These are phyloP conservation scores for Vombatus ursinus DNA, from an alignment of 2,113 vertebrate genomes.

Conservation along the genomic window DNA sequence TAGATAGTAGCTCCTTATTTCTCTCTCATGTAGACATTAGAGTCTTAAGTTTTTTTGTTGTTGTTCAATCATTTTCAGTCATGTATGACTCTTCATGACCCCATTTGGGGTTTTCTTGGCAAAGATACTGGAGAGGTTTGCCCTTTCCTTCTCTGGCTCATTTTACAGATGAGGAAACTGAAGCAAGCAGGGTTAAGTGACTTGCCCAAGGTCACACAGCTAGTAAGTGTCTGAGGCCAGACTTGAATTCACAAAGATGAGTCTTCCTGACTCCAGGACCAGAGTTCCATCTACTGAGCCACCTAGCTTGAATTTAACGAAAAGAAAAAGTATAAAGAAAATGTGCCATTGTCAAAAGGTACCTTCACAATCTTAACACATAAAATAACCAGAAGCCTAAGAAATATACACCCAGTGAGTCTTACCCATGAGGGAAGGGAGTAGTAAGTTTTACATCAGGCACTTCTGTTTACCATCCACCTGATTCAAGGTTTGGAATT, in stretches of 20 bases:
- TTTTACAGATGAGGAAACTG: not conserved
- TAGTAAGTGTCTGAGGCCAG: not conserved
- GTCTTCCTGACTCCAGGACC: not conserved
- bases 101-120: not conserved
- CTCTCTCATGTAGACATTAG: not conserved
- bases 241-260: not conserved
- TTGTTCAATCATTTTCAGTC: not conserved
- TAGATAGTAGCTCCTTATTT: not conserved
- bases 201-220: not conserved
- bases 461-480: not conserved
- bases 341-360: not conserved
- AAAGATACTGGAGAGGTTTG: not conserved
- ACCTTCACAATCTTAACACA: not conserved
- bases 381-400: not conserved
- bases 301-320: not conserved
- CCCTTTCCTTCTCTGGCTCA: not conserved
- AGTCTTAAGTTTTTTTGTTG: not conserved
- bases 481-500: not conserved
- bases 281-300: too few relatives aligned
- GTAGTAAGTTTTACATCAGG: not conserved
- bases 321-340: not conserved
- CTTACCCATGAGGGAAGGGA: not conserved
- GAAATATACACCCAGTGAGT: not conserved
- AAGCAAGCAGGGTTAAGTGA: not conserved
- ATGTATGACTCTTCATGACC: not conserved